A percentile compares a stretch with the other conserved stretches of the same genome.
Conservation (phyloP, 2,888 invertebrate species). For the Unio delphinus region DNA sequence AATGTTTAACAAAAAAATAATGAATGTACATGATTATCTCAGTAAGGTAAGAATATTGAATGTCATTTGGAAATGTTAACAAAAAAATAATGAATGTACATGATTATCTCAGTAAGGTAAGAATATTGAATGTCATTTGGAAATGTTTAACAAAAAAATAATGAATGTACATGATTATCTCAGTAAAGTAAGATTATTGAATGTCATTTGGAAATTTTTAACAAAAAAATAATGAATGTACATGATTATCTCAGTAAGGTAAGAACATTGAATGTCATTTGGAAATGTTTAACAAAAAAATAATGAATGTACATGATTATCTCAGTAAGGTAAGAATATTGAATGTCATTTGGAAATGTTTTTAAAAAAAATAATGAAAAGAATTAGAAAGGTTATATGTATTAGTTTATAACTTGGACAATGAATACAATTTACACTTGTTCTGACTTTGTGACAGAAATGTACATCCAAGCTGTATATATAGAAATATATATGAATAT, state of each 20-base stretch:
- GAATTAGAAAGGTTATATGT: too few relatives aligned
- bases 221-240: slow-evolving; percentile 75
- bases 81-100: slow-evolving; percentile 78
- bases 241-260: slow-evolving; percentile 86
- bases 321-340: slow-evolving; percentile 74
- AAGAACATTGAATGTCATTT: slow-evolving; percentile 8
- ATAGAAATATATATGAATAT: too few relatives aligned
- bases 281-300: not conserved
- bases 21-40: slow-evolving; percentile 90
- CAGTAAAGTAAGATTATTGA: slow-evolving; percentile 68
- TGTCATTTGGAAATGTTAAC: not conserved
- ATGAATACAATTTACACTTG: too few relatives aligned
- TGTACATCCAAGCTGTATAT: too few relatives aligned
- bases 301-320: slow-evolving; percentile 87
- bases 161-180: slow-evolving; percentile 90
- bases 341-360: not conserved
- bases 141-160: not conserved
- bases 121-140: slow-evolving; percentile 1
- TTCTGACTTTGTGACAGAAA: too few relatives aligned
- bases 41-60: slow-evolving; percentile 68
- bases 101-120: slow-evolving; percentile 82
- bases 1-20: not conserved
- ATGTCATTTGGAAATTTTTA: not conserved
- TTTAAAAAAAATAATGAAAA: too few relatives aligned
- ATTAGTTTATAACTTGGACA: too few relatives aligned